Conservation (phyloP, 1,140 invertebrate species). For the Episyrphus balteatus region DNA sequence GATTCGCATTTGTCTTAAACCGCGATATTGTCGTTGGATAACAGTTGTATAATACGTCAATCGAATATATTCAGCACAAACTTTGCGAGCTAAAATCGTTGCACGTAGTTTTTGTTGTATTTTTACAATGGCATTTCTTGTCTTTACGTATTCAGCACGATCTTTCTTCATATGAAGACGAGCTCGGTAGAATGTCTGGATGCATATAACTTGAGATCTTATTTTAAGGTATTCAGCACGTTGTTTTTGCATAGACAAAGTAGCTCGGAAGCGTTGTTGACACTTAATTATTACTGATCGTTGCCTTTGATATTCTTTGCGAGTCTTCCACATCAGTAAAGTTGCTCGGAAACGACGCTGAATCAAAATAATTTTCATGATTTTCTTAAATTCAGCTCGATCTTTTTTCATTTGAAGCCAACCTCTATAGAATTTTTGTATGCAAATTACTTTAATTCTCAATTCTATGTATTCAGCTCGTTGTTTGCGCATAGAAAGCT, state of each 20-base stretch:
- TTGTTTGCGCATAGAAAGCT: constrained; percentile 13
- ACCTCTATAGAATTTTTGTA: constrained; percentile 30
- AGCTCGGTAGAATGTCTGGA: constrained; percentile 30
- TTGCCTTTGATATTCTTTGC: neutral
- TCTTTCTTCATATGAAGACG: constrained; percentile 10
- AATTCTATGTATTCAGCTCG: constrained; percentile 16
- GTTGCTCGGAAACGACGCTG: constrained; percentile 40
- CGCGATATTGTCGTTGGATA: constrained; percentile 19
- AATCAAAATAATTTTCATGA: constrained; percentile 30
- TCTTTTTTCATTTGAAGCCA: constrained; percentile 10
- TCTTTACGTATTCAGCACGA: constrained; percentile 16
- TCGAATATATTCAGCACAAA: constrained; percentile 8
- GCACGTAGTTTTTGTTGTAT: constrained; percentile 13
- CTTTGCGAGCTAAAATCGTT: constrained; percentile 3
- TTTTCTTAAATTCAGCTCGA: constrained; percentile 16
- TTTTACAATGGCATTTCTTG: constrained; percentile 6
- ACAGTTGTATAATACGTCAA: constrained; percentile 12
- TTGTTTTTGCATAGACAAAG: constrained; percentile 13
- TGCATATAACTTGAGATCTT: constrained; percentile 14
- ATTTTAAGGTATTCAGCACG: constrained; percentile 16
- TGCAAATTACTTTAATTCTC: constrained; percentile 14
- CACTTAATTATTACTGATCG: constrained; percentile 1
- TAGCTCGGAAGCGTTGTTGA: constrained; percentile 6
- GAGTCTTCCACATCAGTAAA: constrained; percentile 1
- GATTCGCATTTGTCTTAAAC: constrained; percentile 11